Conservation (phyloP, 1,140 invertebrate species). For the Caenorhabditis brenneri region DNA sequence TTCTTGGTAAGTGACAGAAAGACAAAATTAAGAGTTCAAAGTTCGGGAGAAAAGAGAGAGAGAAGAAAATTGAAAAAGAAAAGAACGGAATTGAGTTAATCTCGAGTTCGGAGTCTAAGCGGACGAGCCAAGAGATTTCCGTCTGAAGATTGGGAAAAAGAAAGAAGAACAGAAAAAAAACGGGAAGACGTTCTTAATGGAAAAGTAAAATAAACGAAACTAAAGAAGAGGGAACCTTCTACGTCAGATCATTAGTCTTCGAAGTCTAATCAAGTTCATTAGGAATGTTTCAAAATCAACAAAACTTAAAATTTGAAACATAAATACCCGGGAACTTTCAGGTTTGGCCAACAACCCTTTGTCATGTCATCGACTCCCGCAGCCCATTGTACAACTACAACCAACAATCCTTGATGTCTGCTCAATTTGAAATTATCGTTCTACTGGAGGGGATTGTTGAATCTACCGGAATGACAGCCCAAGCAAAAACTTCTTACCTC, state of each 20-base stretch:
- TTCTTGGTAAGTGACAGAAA: constrained; percentile 64
- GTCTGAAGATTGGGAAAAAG: not conserved
- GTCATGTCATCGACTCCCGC: constrained; percentile 72
- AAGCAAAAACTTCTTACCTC: constrained; percentile 60
- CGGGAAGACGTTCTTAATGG: not conserved
- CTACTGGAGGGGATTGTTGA: constrained; percentile 71
- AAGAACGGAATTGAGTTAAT: constrained; percentile 21
- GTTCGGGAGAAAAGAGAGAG: not conserved
- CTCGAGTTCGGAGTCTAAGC: constrained; percentile 27
- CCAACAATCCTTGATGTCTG: constrained; percentile 36
- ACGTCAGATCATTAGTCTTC: too few species aligned
- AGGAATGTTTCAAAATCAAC: not conserved
- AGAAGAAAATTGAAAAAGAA: not conserved
- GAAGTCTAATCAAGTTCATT: not conserved
- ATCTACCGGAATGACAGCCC: constrained; percentile 65
- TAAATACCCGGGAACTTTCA: too few species aligned
- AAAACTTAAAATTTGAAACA: not conserved
- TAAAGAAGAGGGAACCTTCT: too few species aligned
- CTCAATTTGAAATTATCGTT: constrained; percentile 62
- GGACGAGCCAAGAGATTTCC: not conserved
- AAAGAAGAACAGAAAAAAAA: not conserved
- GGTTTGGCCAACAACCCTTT: constrained; percentile 73
- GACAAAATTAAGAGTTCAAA: not conserved
- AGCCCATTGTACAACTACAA: constrained; percentile 59
- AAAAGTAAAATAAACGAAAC: too few species aligned